phyloP scores from a whole-genome alignment of 2,888 invertebrate species.

The Neoaliturus tenellus region DNA sequence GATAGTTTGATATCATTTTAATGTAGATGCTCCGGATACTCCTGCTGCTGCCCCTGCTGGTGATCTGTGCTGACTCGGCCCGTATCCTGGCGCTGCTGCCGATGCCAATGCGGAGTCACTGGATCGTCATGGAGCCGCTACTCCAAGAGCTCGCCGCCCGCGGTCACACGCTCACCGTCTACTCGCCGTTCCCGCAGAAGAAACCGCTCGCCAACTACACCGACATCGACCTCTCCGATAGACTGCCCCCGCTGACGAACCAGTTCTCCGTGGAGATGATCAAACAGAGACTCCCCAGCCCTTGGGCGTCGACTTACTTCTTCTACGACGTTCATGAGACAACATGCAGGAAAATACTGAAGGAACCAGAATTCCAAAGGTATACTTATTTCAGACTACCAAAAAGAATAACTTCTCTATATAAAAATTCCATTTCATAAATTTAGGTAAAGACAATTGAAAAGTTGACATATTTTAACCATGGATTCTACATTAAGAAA shows the following conservation, averaged over 20 bases:
- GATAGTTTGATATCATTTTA: too few species aligned
- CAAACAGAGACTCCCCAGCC: slow-evolving; percentile 9
- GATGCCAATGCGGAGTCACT: slow-evolving; percentile 49
- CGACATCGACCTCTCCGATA: slow-evolving; percentile 68
- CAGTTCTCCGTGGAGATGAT: slow-evolving; percentile 48
- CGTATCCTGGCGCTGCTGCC: slow-evolving; percentile 49
- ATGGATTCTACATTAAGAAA: too few species aligned
- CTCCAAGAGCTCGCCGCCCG: slow-evolving; percentile 69
- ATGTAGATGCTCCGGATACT: background rate
- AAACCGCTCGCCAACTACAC: slow-evolving; percentile 70
- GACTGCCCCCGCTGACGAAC: slow-evolving; percentile 52
- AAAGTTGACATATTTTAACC: too few species aligned
- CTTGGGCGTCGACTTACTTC: background rate
- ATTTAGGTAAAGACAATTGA: too few species aligned
- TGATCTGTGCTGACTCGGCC: background rate
- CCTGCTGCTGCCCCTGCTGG: background rate
- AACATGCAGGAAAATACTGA: slow-evolving; percentile 21
- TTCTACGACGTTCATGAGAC: background rate
- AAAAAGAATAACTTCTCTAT: background rate
- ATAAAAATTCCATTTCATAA: background rate
- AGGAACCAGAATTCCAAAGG: slow-evolving; percentile 9
- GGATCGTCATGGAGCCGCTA: slow-evolving; percentile 66
- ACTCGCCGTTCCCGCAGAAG: slow-evolving; percentile 71
- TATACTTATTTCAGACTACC: too few species aligned
- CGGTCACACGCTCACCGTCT: slow-evolving; percentile 71